A percentile compares a stretch with the other conserved stretches of the same genome.
phyloP scores from a whole-genome alignment of 1,140 invertebrate species.

The Aphaenogaster ashmeadi region DNA sequence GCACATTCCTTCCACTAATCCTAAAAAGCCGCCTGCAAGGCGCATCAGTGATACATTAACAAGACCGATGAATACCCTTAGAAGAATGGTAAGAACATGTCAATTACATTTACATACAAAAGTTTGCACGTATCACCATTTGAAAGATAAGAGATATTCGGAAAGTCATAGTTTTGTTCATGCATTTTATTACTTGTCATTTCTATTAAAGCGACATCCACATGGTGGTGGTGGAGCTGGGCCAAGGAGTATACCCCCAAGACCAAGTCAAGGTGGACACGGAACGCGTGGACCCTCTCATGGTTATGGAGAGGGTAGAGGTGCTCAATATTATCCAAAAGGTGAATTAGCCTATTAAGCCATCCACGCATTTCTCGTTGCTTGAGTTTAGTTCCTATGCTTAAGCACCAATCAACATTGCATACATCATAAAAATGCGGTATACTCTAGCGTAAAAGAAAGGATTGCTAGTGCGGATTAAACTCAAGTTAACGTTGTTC shows the following conservation, averaged over 20 bases:
- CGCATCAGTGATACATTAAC: slow-evolving; percentile 95
- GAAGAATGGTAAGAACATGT: slow-evolving; percentile 91
- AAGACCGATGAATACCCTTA: slow-evolving; percentile 95
- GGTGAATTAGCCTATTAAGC: slow-evolving; percentile 85
- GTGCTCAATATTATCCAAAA: slow-evolving; percentile 92
- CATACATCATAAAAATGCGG: slow-evolving; percentile 11
- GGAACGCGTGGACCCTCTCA: slow-evolving; percentile 88
- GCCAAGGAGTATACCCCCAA: slow-evolving; percentile 87
- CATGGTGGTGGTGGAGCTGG: slow-evolving; percentile 86
- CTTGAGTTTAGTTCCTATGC: slow-evolving; percentile 72
- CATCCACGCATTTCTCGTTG: slow-evolving; percentile 67
- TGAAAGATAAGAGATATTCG: not conserved
- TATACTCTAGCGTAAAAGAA: slow-evolving; percentile 25
- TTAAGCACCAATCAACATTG: slow-evolving; percentile 38
- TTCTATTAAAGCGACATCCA: slow-evolving; percentile 82
- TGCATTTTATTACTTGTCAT: not conserved
- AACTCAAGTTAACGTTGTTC: slow-evolving; percentile 73
- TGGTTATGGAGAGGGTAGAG: slow-evolving; percentile 91
- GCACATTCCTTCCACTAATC: slow-evolving; percentile 99
- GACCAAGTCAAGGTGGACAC: slow-evolving; percentile 77
- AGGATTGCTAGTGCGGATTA: slow-evolving; percentile 53
- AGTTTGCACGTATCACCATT: not conserved
- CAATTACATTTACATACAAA: not conserved
- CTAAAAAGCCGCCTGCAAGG: slow-evolving; percentile 95
- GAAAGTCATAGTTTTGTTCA: not conserved